phyloP scores from a whole-genome alignment of 2,888 invertebrate species.

The Ormia ochracea region DNA sequence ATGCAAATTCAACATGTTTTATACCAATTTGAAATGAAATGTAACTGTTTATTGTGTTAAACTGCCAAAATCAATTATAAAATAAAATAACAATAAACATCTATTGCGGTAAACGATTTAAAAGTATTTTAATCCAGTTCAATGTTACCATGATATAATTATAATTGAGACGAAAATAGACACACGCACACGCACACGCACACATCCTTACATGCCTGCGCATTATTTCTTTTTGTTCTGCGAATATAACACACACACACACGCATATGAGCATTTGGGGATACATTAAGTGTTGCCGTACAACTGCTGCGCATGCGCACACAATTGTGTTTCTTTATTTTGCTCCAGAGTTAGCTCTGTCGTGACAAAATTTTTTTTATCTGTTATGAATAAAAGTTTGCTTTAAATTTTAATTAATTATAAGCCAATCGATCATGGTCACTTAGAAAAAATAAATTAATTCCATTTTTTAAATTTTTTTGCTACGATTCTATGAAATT shows the following conservation, averaged over 20 bases:
- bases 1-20: conserved; percentile 12
- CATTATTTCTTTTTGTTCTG: too few relatives aligned
- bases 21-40: conserved; percentile 32
- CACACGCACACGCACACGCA: too few relatives aligned
- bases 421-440: too few relatives aligned
- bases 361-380: too few relatives aligned
- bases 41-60: not conserved
- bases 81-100: conserved; percentile 7
- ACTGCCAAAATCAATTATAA: not conserved
- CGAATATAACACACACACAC: too few relatives aligned
- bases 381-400: too few relatives aligned
- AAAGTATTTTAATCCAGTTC: conserved; percentile 37
- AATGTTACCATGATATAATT: conserved; percentile 32
- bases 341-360: not conserved
- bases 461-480: too few relatives aligned
- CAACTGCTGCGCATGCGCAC: not conserved
- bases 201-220: too few relatives aligned
- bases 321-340: not conserved
- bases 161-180: not conserved
- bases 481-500: too few relatives aligned
- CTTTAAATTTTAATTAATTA: too few relatives aligned
- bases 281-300: not conserved
- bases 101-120: not conserved
- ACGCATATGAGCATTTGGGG: not conserved
- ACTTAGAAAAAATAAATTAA: too few relatives aligned